Evolutionary conservation across 2,888 invertebrate genomes (phyloP), one percentile per base, ranked within the genome.

Genomic region (Platycheirus albimanus): DNA sequence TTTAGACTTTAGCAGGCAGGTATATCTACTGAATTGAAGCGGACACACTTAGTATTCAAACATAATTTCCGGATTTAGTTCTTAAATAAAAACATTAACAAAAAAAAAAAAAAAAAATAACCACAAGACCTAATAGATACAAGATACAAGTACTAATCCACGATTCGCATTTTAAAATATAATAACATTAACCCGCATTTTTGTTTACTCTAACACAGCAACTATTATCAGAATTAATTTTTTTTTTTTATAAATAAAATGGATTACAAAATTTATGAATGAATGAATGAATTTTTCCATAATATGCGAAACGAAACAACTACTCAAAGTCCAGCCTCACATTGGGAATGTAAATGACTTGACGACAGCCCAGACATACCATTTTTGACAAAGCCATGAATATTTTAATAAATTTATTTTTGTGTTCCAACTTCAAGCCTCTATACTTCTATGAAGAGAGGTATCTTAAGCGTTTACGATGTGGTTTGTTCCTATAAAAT

Each of bases 31-130:
- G 20, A 56, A 56, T 56, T 36, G 33, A 56, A 56, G 67, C 13
- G 8, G 24, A 30, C 7, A 41, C 33, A 45, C 17, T 54, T 54
- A 28, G 64, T 75, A 45, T 63, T 69, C 45, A 51, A 58, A 64
- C 33, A 45, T 66, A 45, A 38, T 75, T 70, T 79, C 79, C 80
- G 80, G 75, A 75, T 69, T 63, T 61, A 30, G n/a, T 17, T 56
- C 19, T 45, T 24, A 2, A n/a, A 51, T 7, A 24, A 30, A 24
- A 24, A 24, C 24, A 24, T 24, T 24, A 24, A 3, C 24, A 38
- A 28, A 56, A 28, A 70, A 58, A n/a, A n/a, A n/a, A n/a, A n/a
- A n/a, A n/a, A n/a, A n/a, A n/a, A 15, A 49, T 13, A 41, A 61
- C 43, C 49, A 20, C 72, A 45, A n/a, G n/a, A n/a, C n/a, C n/a